Evolutionary conservation across 2,113 vertebrate species (phyloP).

Genomic region (Trinectes maculatus): DNA sequence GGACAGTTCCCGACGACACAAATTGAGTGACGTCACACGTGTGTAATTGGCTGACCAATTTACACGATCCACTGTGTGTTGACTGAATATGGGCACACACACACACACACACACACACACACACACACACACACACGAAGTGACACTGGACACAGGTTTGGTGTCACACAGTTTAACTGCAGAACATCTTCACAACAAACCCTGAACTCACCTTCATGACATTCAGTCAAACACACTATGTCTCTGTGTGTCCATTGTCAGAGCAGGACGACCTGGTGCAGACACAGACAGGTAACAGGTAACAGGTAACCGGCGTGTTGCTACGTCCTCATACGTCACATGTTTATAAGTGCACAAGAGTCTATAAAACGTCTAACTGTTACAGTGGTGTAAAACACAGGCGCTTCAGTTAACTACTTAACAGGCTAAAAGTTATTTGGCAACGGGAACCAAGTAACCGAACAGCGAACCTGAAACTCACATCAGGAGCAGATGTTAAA

Average conservation of each 20-base stretch:
- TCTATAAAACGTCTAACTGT: constrained; percentile 29
- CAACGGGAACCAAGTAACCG: constrained; percentile 59
- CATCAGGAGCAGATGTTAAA: constrained; percentile 42
- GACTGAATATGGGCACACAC: no score
- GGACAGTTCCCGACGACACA: not conserved
- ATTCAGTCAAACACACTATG: constrained; percentile 30
- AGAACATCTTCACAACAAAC: constrained; percentile 46
- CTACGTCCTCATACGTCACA: constrained; percentile 6
- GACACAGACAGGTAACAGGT: no score
- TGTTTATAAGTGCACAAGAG: constrained; percentile 50
- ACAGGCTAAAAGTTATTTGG: constrained; percentile 46
- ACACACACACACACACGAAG: not conserved
- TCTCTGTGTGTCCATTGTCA: constrained; percentile 3
- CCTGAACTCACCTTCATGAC: constrained; percentile 22
- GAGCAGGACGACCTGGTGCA: no score
- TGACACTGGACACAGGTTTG: constrained; percentile 28
- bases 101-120: no score
- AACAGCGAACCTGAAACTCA: constrained; percentile 46
- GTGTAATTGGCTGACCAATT: no score
- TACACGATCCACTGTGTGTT: no score
- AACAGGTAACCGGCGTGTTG: no score
- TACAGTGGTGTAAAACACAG: constrained; percentile 33
- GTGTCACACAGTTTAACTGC: constrained; percentile 58
- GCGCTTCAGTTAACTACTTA: not conserved
- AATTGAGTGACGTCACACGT: constrained; percentile 35